Evolutionary conservation across 92 coral and sea anemone species (phyloP), one percentile per base, ranked within the genome.

Genomic region (Micromussa lordhowensis): DNA sequence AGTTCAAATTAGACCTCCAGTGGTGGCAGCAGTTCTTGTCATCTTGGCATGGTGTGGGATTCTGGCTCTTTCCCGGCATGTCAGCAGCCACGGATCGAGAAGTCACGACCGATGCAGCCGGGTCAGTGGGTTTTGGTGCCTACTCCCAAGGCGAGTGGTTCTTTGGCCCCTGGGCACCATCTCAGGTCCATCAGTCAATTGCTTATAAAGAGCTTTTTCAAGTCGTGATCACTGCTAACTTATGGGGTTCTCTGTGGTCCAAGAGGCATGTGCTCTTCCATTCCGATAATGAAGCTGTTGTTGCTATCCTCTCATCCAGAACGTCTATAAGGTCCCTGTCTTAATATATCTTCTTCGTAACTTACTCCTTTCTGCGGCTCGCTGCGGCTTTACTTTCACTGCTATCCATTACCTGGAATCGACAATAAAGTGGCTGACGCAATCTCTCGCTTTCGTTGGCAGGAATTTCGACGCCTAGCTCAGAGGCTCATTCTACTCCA

Each of bases 201-300:
- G 15, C 73, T 26, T 8, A 68, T 3, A 68, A 68, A 28, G 73
- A 68, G n/a, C 73, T 68, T 3, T 68, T 68, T 15, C 31, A 61
- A 76, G 80, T 76, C 10, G 31, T 48, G 16, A 26, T 18, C 9
- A 16, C 80, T 6, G 28, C 32, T 38, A 26, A 76, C 40, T 57
- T 48, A 0, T 38, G 55, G 73, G 71, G 92, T 21, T 70, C 35
- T 15, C 34, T 34, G 28, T 89, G 94, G 94, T 24, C 53, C 13
- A n/a, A 28, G 30, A 26, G 0, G 73, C 73, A 68, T 9, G 73
- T 68, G 73, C 73, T 5, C 29, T n/a, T n/a, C 49, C 80, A 40
- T 68, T 92, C 75, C 16, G 91, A 92, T 79, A 92, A 90, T 66
- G 81, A 91, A 31, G 91, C 93, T 17, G 95, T 93, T 1, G 89